Percentiles rank a stretch among this genome's conserved stretches.
Evolutionary conservation across 2,888 invertebrate genomes (phyloP).

Genomic region (Mythimna ferrago): DNA sequence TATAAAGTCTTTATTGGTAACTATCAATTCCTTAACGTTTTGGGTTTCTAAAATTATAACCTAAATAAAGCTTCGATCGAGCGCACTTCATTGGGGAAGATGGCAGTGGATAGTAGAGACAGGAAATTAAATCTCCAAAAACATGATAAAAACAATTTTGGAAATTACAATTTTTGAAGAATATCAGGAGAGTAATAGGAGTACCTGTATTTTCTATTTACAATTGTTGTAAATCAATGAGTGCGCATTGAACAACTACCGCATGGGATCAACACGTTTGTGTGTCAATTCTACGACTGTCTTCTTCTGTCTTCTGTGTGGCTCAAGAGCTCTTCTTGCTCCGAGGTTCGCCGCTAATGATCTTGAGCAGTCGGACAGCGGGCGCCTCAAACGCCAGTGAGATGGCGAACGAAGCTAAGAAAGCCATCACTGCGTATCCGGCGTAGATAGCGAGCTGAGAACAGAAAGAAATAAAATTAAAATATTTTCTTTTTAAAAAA

Average conservation of each 20-base stretch:
- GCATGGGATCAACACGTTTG: constrained; percentile 30
- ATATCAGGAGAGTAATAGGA: neutral
- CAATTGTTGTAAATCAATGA: constrained; percentile 40
- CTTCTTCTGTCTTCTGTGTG: constrained; percentile 9
- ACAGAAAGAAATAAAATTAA: constrained; percentile 45
- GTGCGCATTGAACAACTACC: constrained; percentile 50
- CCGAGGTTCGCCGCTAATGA: constrained; percentile 85
- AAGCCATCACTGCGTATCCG: constrained; percentile 95
- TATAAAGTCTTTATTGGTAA: constrained; percentile 58
- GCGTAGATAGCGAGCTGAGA: constrained; percentile 91
- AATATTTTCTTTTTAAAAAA: neutral
- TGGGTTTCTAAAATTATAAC: constrained; percentile 43
- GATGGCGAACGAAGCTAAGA: constrained; percentile 93
- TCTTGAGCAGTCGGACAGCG: constrained; percentile 94
- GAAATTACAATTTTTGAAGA: neutral
- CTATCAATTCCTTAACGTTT: constrained; percentile 42
- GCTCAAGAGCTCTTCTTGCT: constrained; percentile 78
- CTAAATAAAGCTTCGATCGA: constrained; percentile 64
- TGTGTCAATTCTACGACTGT: constrained; percentile 24
- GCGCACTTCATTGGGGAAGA: constrained; percentile 40
- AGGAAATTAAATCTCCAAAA: constrained; percentile 27
- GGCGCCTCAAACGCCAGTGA: constrained; percentile 96
- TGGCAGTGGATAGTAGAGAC: constrained; percentile 3
- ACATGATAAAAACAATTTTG: neutral
- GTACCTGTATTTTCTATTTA: constrained; percentile 26